Base-by-base conservation (phyloP, 2,797 vertebrate species). In the Mycteria americana region DNA sequence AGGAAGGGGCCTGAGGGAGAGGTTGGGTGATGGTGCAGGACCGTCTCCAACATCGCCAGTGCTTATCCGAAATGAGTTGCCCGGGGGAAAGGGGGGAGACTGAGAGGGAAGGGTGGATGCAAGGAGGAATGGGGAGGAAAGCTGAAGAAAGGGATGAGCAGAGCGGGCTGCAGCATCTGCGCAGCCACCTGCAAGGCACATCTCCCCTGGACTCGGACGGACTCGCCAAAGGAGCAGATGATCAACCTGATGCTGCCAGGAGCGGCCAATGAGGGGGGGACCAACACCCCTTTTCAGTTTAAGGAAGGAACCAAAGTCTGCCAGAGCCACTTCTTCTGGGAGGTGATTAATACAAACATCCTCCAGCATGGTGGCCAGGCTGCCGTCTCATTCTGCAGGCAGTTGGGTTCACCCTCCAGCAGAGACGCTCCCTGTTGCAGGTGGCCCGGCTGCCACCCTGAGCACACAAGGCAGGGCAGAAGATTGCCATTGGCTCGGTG, bases 41-140 rank as follows among this genome's bases (percentile, higher is more conserved):
- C 3, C 3, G 0, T 48, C 28, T 15, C 19, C 24, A 9, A 0
- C 2, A 0, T 4, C 6, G 1, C 2, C 1, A 2, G 37, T 14
- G n/a, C 22, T 79, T 67, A 5, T 50, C 51, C 1, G 0, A 39
- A 85, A 50, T 0, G 1, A 39, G 23, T 15, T 68, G 14, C 13
- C 35, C 3, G 2, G 9, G 5, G 37, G 13, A 19, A 41, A 30
- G 22, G 5, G 11, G 11, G 6, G 22, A 35, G 9, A 5, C 3
- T 45, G 35, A 54, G 35, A 48, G 7, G 51, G 48, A 82, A 57
- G 56, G 11, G 57, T 35, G 59, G 65, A 18, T 25, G 19, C 0
- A 7, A 74, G 37, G 64, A 84, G 48, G 45, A 76, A 21, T 7
- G 31, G n/a, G 72, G 33, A 50, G 53, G 65, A 54, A 94, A 63